Percentiles rank a stretch among this genome's conserved stretches.
phyloP scores from a whole-genome alignment of 2,113 vertebrate species.

The Coptodon bakossiorum region DNA sequence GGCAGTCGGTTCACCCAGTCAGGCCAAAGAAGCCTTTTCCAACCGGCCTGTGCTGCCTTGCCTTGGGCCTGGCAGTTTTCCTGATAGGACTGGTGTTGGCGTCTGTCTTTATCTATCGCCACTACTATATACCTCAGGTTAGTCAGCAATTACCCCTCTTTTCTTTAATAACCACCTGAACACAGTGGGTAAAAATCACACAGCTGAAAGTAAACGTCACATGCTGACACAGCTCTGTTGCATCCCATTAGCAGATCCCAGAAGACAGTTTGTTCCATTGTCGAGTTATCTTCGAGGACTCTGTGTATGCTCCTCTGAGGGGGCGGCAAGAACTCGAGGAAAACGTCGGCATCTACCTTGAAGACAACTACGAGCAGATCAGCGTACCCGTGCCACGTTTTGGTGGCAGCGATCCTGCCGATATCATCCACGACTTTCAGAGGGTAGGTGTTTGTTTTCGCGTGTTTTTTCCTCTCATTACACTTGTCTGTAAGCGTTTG shows the following conservation, averaged over 20 bases:
- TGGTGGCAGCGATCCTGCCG: conserved; percentile 84
- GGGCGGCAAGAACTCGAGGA: conserved; percentile 84
- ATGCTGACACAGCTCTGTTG: conserved; percentile 8
- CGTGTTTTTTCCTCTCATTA: neutral
- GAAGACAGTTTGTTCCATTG: conserved; percentile 89
- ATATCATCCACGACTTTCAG: conserved; percentile 94
- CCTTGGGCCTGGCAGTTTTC: conserved; percentile 79
- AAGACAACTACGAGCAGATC: conserved; percentile 90
- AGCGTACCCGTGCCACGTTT: conserved; percentile 86
- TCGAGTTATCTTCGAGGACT: conserved; percentile 83
- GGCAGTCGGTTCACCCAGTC: conserved; percentile 60
- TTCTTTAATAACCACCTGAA: neutral
- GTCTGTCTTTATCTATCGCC: conserved; percentile 84
- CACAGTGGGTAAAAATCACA: neutral
- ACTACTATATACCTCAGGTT: conserved; percentile 86
- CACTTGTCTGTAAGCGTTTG: neutral
- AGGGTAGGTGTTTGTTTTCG: conserved; percentile 65
- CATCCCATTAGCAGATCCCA: conserved; percentile 69
- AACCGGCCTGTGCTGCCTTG: conserved; percentile 81
- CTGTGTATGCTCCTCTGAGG: conserved; percentile 74
- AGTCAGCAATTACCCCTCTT: neutral
- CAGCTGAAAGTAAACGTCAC: neutral
- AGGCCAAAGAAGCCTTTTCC: conserved; percentile 71
- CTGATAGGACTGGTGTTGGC: conserved; percentile 82
- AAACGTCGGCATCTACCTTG: conserved; percentile 86